Percentiles rank a stretch among this genome's conserved stretches.
phyloP scores from a whole-genome alignment of 2,113 vertebrate genomes.

The Rhea americana region DNA sequence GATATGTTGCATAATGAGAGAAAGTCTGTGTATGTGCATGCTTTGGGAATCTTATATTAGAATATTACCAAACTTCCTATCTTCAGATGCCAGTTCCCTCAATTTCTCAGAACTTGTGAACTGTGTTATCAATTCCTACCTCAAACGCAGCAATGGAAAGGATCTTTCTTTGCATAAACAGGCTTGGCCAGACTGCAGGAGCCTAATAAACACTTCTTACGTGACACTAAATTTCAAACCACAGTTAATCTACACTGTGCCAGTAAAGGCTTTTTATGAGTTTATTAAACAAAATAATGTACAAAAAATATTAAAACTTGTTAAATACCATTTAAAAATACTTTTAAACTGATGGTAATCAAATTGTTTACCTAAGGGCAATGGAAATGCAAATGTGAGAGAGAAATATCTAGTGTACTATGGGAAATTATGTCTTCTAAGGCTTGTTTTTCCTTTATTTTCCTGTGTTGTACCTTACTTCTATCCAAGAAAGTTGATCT shows the following conservation, averaged over 20 bases:
- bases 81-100: background rate
- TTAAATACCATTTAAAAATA: background rate
- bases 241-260: background rate
- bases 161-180: background rate
- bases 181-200: background rate
- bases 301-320: background rate
- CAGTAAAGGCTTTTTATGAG: background rate
- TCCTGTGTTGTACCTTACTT: background rate
- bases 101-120: background rate
- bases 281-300: background rate
- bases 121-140: background rate
- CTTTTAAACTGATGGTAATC: background rate
- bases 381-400: background rate
- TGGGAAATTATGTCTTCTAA: background rate
- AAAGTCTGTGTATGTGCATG: fast-evolving
- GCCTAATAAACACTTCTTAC: background rate
- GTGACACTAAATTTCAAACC: constrained; percentile 19
- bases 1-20: fast-evolving
- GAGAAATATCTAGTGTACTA: background rate
- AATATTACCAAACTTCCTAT: background rate
- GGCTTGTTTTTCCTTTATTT: background rate
- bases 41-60: background rate
- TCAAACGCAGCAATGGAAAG: background rate
- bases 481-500: background rate
- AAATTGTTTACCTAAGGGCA: background rate